phyloP scores from a whole-genome alignment of 1,140 invertebrate species.

The Drosophila repletoides region DNA sequence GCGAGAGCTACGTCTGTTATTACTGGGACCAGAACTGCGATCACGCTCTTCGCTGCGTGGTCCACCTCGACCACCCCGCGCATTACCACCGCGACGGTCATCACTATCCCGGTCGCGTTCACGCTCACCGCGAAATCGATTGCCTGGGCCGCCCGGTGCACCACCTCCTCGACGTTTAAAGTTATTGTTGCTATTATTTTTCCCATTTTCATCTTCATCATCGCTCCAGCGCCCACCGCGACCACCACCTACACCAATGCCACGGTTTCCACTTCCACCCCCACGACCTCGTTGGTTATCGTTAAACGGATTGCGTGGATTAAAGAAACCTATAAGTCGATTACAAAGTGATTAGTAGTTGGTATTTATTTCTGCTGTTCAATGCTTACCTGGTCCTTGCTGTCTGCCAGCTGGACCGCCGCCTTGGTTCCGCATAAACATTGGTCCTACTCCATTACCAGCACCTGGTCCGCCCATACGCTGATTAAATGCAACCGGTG shows the following conservation, averaged over 20 bases:
- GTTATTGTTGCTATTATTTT: conserved; percentile 15
- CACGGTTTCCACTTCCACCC: conserved; percentile 78
- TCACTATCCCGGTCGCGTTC: conserved; percentile 43
- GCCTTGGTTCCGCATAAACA: conserved; percentile 67
- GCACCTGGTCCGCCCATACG: conserved; percentile 64
- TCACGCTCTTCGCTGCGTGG: conserved; percentile 69
- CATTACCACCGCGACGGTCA: conserved; percentile 64
- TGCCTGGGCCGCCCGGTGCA: conserved; percentile 57
- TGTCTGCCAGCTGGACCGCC: conserved; percentile 50
- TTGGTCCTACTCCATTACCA: conserved; percentile 58
- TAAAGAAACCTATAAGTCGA: conserved; percentile 67
- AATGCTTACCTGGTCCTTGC: conserved; percentile 68
- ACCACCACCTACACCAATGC: conserved; percentile 73
- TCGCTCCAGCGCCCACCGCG: conserved; percentile 66
- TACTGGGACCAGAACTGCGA: conserved; percentile 37
- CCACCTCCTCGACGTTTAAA: conserved; percentile 70
- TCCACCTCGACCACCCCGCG: conserved; percentile 60
- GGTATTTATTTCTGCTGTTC: not conserved
- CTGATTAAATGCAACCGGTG: conserved; percentile 73
- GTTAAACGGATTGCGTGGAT: conserved; percentile 82
- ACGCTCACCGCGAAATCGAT: conserved; percentile 68
- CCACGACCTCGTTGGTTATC: conserved; percentile 80
- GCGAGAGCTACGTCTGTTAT: conserved; percentile 59
- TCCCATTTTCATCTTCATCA: conserved; percentile 68
- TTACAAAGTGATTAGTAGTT: not conserved